These are phyloP conservation scores for Gulo gulo DNA, from an alignment of 2,113 vertebrate species.

Conservation along the genomic window DNA sequence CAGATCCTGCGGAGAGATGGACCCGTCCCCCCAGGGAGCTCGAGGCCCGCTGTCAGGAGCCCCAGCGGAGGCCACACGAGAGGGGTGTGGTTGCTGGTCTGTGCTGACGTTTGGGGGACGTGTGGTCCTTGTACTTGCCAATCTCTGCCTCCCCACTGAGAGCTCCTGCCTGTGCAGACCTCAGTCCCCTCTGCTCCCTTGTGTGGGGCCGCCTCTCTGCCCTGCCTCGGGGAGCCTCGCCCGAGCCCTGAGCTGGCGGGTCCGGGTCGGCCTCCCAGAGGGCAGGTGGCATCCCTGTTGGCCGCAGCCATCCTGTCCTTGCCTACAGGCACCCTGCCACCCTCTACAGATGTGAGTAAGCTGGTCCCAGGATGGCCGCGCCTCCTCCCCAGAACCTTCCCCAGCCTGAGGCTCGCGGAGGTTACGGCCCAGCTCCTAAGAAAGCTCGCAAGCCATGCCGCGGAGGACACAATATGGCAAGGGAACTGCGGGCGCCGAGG, in stretches of 20 bases:
- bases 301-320: not conserved
- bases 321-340: fast-evolving
- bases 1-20: fast-evolving
- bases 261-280: fast-evolving
- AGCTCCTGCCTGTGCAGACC: too few species aligned
- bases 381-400: not conserved
- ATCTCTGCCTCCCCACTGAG: not conserved
- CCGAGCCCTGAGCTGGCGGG: fast-evolving
- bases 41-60: not conserved
- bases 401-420: too few species aligned
- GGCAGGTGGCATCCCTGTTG: not conserved
- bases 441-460: fast-evolving
- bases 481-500: too few species aligned
- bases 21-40: not conserved
- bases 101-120: fast-evolving
- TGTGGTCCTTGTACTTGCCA: fast-evolving
- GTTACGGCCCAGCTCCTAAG: fast-evolving
- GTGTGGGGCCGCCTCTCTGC: not conserved
- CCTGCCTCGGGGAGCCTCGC: fast-evolving
- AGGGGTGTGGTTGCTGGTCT: not conserved
- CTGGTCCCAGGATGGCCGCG: too few species aligned
- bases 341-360: fast-evolving
- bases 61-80: not conserved
- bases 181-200: not conserved
- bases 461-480: not conserved